Evolutionary conservation across 1,140 invertebrate species (phyloP), one percentile per base, ranked within the genome.

Genomic region (Chymomyza costata): DNA sequence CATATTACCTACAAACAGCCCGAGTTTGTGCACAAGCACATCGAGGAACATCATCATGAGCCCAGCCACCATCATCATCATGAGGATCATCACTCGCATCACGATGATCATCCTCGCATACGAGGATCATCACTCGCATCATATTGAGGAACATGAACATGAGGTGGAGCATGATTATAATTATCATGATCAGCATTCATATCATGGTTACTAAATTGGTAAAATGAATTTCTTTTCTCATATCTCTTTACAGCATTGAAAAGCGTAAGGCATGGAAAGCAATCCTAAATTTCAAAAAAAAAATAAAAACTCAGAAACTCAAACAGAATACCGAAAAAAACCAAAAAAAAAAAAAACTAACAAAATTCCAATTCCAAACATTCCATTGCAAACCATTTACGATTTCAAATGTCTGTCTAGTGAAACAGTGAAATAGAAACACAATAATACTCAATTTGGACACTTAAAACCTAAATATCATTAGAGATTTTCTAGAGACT

Each of bases 1-100:
- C 83, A 84, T 25, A 46, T 84, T 39, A 66, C 47, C 52, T 85
- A 85, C 74, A 85, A 85, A 52, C 70, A 84, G 61, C 83, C 83
- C 8, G 83, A 82, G 49, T 85, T 84, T 53, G 21, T 66, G 11
- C 83, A 81, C 60, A 84, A 84, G 56, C 70, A 83, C 64, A 74
- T 80, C 43, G 64, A 83, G 60, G 61, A 83, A 51, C 66, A 83
- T 16, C 70, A 83, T 17, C 80, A 82, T 39, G 61, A 30, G 8
- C 6, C 3, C n/a, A 49, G 47, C 45, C 53, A 83, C 41, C 45
- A 48, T 32, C 45, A 62, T 32, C 65, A 81, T 21, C 69, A 63
- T 48, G 62, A 67, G 25, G 60, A 80, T 41, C 82, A 84, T 39
- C 60, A 68, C 13, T 63, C 58, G 16, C 28, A 47, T 6, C 16